These are phyloP conservation scores for Chaetodon trifascialis DNA, from an alignment of 2,113 vertebrate genomes.

Conservation along the genomic window DNA sequence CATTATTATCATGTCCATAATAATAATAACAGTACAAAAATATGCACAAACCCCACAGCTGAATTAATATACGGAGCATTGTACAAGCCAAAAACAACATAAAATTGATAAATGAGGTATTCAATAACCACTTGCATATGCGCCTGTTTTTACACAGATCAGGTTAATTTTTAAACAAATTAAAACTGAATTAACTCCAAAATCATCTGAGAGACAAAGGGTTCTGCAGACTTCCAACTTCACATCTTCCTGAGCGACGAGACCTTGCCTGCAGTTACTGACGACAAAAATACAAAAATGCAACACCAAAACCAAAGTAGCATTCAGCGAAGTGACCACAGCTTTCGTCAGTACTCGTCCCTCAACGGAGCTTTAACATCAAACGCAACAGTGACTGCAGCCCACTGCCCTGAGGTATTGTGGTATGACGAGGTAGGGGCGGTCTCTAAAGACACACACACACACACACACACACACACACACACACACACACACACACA, in stretches of 20 bases:
- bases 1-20: slow-evolving; percentile 82
- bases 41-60: slow-evolving; percentile 86
- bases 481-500: slow-evolving; percentile 26
- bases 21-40: slow-evolving; percentile 86
- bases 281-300: slow-evolving; percentile 55
- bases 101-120: slow-evolving; percentile 87
- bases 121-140: slow-evolving; percentile 85
- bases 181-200: slow-evolving; percentile 80
- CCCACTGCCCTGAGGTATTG: slow-evolving; percentile 76
- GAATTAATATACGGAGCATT: slow-evolving; percentile 85
- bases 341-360: slow-evolving; percentile 48
- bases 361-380: slow-evolving; percentile 58
- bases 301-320: slow-evolving; percentile 61
- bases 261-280: slow-evolving; percentile 75
- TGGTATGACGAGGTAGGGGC: slow-evolving; percentile 64
- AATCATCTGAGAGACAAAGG: slow-evolving; percentile 76
- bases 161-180: slow-evolving; percentile 79
- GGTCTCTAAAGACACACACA: slow-evolving; percentile 30
- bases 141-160: slow-evolving; percentile 82
- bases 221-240: slow-evolving; percentile 78
- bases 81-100: slow-evolving; percentile 84
- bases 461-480: slow-evolving; percentile 28
- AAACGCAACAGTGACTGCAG: slow-evolving; percentile 61
- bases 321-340: slow-evolving; percentile 54
- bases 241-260: slow-evolving; percentile 83